Evolutionary conservation across 2,888 invertebrate species (phyloP), one percentile per base, ranked within the genome.

Genomic region (Sisyra nigra): DNA sequence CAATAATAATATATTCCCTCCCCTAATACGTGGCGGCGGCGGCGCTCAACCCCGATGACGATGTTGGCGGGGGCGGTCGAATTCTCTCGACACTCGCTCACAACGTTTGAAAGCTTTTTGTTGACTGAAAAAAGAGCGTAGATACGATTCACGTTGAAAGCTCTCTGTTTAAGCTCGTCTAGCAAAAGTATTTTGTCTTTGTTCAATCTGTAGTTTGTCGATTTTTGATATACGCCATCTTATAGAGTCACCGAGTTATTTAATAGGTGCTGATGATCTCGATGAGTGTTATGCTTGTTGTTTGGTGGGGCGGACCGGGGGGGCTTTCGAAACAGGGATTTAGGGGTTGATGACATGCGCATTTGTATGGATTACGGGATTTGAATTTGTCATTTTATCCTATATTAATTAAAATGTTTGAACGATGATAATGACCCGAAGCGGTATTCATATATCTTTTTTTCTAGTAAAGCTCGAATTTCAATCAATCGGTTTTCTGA

Each of bases 161-260:
- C 24, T 24, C 24, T 24, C 24, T 24, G 7, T 24, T 24, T 7
- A 24, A 7, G 24, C 24, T 24, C 5, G 24, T 24, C 11, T 32
- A 32, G 32, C 32, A 11, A 32, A n/a, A 11, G 34, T 34, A n/a
- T 13, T 15, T 14, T 14, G 14, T 13, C 34, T 34, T 34, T 14
- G 14, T 34, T 11, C 14, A 13, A 14, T 14, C 57, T 58, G 58
- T 57, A 56, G 56, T n/a, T 13, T 56, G 61, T 62, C 63, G 61
- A 62, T 62, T 62, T 63, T 62, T 62, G 62, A 62, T 62, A 56
- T 63, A 62, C 62, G 62, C 63, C 62, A 63, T 63, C 62, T 62
- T 62, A 63, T 60, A 56, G 50, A 51, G 44, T 31, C 31, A 17
- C 10, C 15, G 31, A 41, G 41, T 32, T 41, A 31, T 41, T 31